These are phyloP conservation scores for Gouania willdenowi DNA, from an alignment of 2,797 vertebrate species.

Conservation along the genomic window DNA sequence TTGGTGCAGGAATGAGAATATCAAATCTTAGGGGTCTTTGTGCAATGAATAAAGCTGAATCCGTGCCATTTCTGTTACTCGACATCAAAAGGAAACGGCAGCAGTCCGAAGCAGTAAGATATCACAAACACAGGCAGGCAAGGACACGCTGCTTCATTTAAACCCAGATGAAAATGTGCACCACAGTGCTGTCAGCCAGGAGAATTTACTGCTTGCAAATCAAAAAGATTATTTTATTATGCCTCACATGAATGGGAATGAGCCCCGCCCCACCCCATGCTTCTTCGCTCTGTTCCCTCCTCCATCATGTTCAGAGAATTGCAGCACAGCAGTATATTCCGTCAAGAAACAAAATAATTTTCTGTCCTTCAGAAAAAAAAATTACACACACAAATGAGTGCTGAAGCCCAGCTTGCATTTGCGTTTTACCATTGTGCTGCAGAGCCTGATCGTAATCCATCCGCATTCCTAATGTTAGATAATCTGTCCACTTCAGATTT, in stretches of 20 bases:
- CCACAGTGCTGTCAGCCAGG: constrained; percentile 41
- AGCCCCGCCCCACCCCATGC: too few species aligned
- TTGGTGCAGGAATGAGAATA: too few species aligned
- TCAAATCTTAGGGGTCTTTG: too few species aligned
- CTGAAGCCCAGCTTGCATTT: constrained; percentile 26
- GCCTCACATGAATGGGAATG: constrained; percentile 44
- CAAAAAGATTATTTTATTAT: constrained; percentile 61
- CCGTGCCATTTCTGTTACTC: constrained; percentile 1
- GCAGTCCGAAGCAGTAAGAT: constrained; percentile 3
- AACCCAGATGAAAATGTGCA: constrained; percentile 23
- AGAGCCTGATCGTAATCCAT: constrained; percentile 12
- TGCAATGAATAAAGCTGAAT: background rate
- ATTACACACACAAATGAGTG: constrained; percentile 24
- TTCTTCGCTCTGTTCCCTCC: background rate
- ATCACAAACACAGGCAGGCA: constrained; percentile 5
- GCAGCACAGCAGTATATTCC: constrained; percentile 38
- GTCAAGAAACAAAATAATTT: constrained; percentile 43
- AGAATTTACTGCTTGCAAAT: constrained; percentile 54
- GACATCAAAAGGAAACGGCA: constrained; percentile 3
- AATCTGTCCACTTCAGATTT: constrained; percentile 2
- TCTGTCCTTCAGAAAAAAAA: too few species aligned
- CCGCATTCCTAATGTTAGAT: background rate
- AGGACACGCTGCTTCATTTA: constrained; percentile 15
- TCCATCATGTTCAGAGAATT: constrained; percentile 35
- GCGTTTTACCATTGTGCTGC: constrained; percentile 1